A percentile compares a stretch with the other conserved stretches of the same genome.
These are phyloP conservation scores for Crax fasciolata DNA, from an alignment of 2,797 vertebrate genomes.

Conservation along the genomic window DNA sequence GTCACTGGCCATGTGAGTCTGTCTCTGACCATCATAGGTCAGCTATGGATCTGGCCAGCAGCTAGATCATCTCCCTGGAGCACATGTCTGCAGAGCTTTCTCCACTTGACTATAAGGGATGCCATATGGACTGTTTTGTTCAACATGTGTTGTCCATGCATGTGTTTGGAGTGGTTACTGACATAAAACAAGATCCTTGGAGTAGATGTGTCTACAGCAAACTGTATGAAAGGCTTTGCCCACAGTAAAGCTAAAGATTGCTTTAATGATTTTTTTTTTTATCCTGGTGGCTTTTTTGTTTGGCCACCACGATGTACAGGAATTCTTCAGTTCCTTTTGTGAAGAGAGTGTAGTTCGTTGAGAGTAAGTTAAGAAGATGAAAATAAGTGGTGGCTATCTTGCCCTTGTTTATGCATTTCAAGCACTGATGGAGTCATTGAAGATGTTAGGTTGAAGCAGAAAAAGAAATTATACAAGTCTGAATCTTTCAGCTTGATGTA, in stretches of 20 bases:
- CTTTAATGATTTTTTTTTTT: neutral
- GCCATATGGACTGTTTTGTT: neutral
- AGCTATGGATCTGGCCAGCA: conserved; percentile 63
- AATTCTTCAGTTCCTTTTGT: neutral
- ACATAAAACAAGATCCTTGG: neutral
- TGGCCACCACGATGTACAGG: neutral
- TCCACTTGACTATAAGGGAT: neutral
- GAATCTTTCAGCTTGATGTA: neutral
- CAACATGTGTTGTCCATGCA: neutral
- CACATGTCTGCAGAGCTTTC: neutral
- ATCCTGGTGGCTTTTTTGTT: neutral
- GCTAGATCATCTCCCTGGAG: neutral
- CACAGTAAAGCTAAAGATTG: conserved; percentile 5
- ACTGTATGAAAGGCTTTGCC: neutral
- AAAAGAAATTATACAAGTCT: neutral
- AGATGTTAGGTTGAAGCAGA: neutral
- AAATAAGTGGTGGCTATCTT: neutral
- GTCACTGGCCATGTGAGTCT: conserved; percentile 18
- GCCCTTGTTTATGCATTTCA: neutral
- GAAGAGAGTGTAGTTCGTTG: neutral
- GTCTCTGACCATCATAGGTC: conserved; percentile 59
- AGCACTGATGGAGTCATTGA: neutral
- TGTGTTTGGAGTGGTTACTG: conserved; percentile 14
- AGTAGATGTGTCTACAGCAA: neutral
- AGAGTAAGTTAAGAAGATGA: neutral